Evolutionary conservation across 1,140 invertebrate genomes (phyloP).

Genomic region (Drosophila littoralis): DNA sequence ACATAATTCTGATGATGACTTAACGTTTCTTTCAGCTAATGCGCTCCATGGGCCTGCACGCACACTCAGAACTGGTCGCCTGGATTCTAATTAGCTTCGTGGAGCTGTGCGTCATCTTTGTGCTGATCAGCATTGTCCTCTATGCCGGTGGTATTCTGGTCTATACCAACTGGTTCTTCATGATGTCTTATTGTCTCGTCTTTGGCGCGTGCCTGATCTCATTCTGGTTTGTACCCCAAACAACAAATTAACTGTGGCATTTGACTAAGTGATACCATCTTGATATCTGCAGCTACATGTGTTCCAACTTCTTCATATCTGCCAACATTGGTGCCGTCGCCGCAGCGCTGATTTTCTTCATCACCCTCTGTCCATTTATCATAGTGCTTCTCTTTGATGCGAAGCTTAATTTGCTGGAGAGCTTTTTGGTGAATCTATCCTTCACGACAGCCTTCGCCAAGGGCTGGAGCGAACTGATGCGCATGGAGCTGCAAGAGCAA

Average conservation of each 20-base stretch:
- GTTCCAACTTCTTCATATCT: constrained; percentile 87
- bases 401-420: constrained; percentile 85
- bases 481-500: constrained; percentile 86
- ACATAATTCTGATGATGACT: too few relatives aligned
- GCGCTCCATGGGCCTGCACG: constrained; percentile 88
- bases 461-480: constrained; percentile 86
- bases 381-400: constrained; percentile 88
- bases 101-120: constrained; percentile 86
- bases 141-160: constrained; percentile 86
- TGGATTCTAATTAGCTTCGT: constrained; percentile 86
- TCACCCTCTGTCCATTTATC: constrained; percentile 88
- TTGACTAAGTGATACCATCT: background rate
- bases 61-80: constrained; percentile 86
- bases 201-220: constrained; percentile 87
- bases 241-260: background rate
- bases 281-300: constrained; percentile 86
- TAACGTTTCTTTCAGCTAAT: constrained; percentile 85
- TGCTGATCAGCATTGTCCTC: constrained; percentile 85
- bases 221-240: constrained; percentile 86
- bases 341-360: constrained; percentile 87
- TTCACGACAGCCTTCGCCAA: constrained; percentile 88
- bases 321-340: constrained; percentile 88
- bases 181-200: constrained; percentile 86
- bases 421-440: constrained; percentile 85
- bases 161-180: constrained; percentile 85